A percentile compares a stretch with the other conserved stretches of the same genome.
phyloP scores from a whole-genome alignment of 2,888 invertebrate species.

The Julus scanicus region DNA sequence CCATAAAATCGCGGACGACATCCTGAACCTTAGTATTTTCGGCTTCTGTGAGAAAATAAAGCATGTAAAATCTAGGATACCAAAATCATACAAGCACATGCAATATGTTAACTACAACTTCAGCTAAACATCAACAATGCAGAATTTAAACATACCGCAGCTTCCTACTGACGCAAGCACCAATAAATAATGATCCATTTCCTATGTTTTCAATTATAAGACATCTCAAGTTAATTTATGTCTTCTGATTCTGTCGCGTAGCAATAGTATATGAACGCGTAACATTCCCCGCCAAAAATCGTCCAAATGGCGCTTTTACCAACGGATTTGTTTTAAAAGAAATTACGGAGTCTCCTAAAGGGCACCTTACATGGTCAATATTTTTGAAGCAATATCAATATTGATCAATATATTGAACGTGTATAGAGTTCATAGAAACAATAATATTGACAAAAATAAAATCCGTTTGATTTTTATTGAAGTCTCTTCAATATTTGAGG shows the following conservation, averaged over 20 bases:
- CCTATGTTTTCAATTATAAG: neutral
- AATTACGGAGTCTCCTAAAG: neutral
- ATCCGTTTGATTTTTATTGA: too few relatives aligned
- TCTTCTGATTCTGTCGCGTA: too few relatives aligned
- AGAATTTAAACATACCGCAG: constrained; percentile 14
- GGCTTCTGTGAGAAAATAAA: neutral
- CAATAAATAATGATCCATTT: constrained; percentile 13
- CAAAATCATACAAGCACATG: neutral
- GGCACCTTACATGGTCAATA: too few relatives aligned
- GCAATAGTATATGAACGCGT: too few relatives aligned
- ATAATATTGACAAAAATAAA: too few relatives aligned
- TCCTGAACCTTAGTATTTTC: neutral
- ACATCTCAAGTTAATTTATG: neutral
- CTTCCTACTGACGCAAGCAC: neutral
- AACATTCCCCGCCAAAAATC: neutral
- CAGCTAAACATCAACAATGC: neutral
- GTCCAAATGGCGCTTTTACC: neutral
- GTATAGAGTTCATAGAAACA: too few relatives aligned
- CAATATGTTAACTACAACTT: neutral
- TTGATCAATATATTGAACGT: too few relatives aligned
- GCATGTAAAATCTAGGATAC: too few relatives aligned
- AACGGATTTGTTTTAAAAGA: neutral
- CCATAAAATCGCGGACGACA: neutral
- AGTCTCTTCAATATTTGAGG: too few relatives aligned
- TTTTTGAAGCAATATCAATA: too few relatives aligned